These are phyloP conservation scores for Siniperca obscura DNA, from an alignment of 2,797 vertebrate genomes.

Conservation along the genomic window DNA sequence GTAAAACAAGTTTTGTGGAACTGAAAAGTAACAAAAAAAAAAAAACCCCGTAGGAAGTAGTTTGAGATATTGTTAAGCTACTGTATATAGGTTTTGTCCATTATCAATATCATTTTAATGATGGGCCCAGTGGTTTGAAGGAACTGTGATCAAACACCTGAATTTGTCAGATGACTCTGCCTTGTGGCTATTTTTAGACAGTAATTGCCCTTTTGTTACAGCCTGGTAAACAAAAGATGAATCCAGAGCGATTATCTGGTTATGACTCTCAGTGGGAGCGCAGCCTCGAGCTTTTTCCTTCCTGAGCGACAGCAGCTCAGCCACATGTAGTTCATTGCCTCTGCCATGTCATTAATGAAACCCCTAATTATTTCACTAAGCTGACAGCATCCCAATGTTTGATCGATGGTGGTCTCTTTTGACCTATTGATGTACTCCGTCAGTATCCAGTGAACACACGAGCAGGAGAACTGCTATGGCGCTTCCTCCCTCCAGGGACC, in stretches of 20 bases:
- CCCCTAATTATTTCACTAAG: conserved; percentile 77
- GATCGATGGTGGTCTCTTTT: conserved; percentile 72
- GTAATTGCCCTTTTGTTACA: conserved; percentile 81
- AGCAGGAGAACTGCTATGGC: conserved; percentile 29
- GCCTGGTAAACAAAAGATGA: conserved; percentile 80
- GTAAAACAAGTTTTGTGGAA: not conserved
- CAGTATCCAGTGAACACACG: conserved; percentile 58
- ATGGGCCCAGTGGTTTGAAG: conserved; percentile 45
- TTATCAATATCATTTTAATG: conserved; percentile 36
- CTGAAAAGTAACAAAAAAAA: not conserved
- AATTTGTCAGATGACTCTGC: conserved; percentile 73
- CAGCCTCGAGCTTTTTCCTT: conserved; percentile 63
- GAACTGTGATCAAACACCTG: conserved; percentile 74
- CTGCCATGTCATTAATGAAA: conserved; percentile 70
- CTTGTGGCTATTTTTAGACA: conserved; percentile 80
- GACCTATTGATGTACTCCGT: conserved; percentile 73
- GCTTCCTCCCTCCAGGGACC: conserved; percentile 63
- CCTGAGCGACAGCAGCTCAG: conserved; percentile 46
- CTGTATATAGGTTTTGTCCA: conserved; percentile 5
- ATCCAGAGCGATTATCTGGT: conserved; percentile 76
- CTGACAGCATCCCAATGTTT: conserved; percentile 71
- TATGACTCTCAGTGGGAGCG: conserved; percentile 67
- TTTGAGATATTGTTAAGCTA: conserved; percentile 5
- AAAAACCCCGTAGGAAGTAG: not conserved
- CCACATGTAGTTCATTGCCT: conserved; percentile 60